A percentile compares a stretch with the other conserved stretches of the same genome.
Evolutionary conservation across 2,113 vertebrate genomes (phyloP).

Genomic region (Acanthisitta chloris): DNA sequence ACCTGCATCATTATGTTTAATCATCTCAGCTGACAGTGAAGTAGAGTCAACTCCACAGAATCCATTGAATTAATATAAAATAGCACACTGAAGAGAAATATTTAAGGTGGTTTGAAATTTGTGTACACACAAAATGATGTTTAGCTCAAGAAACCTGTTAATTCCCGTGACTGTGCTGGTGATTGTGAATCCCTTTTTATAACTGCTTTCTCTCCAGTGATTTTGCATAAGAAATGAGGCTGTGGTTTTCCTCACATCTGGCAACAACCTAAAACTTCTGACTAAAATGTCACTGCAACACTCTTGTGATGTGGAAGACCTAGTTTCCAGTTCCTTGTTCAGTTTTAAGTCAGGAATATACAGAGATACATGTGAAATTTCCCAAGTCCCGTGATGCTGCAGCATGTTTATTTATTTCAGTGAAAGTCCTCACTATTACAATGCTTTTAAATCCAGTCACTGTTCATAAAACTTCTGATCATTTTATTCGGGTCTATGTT

Average conservation of each 20-base stretch:
- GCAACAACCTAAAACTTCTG: neutral
- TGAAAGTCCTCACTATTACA: neutral
- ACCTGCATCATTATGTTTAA: neutral
- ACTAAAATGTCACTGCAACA: neutral
- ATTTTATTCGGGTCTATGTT: neutral
- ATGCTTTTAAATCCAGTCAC: neutral
- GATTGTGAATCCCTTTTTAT: neutral
- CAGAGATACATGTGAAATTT: neutral
- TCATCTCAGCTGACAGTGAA: neutral
- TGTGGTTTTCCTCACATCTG: neutral
- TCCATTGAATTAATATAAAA: neutral
- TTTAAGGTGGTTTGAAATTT: neutral
- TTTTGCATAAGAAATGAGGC: neutral
- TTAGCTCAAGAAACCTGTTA: neutral
- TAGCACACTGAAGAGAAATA: neutral
- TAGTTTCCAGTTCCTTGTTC: neutral
- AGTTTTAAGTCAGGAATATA: neutral
- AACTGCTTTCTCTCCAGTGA: neutral
- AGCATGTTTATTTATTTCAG: neutral
- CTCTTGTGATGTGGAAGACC: neutral
- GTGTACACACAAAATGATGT: rapidly evolving
- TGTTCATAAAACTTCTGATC: neutral
- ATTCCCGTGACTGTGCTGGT: neutral
- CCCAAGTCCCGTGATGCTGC: neutral
- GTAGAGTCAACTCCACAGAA: neutral